Base-by-base conservation (phyloP, 2,888 invertebrate species). In the Dryobota labecula region DNA sequence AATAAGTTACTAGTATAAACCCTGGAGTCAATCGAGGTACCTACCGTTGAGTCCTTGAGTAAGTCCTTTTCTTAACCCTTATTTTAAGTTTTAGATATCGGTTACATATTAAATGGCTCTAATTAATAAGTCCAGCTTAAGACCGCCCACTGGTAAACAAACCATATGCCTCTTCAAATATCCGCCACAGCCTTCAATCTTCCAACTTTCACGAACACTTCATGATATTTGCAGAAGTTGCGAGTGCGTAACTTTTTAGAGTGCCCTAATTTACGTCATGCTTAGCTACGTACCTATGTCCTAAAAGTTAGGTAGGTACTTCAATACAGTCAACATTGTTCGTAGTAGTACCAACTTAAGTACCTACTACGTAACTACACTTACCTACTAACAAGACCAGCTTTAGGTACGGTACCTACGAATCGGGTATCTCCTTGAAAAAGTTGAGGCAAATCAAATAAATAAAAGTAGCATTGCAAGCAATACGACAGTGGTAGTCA, bases 401-500 rank as follows among this genome's bases (percentile, higher is more conserved):
- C 77, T 33, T 41, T 36, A 45, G 13, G 30, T n/a, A 38, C 45
- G 27, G n/a, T 27, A n/a, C 18, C 27, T 33, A 27, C n/a, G 30
- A 56, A 51, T 51, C n/a, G n/a, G 18, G 24, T 8, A 58, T 13
- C 30, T 38, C 15, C n/a, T 74, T 49, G 45, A 24, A 60, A 72
- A 69, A 56, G 11, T 30, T 30, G 30, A 51, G 6, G 11, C 11
- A 70, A 78, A 58, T 70, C 43, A 68, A 72, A 78, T 58, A 74
- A 70, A 74, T 64, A 76, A 64, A 70, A 73, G 57, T 71, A 27
- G 53, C 57, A 71, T 62, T 24, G 62, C 56, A 53, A 57, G 74
- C 70, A 71, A 61, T 65, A 64, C 62, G 77, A 73, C 71, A 64
- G 61, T 51, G 62, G 72, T 68, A 82, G 82, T 82, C 74, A 82